Evolutionary conservation across 1,140 invertebrate genomes (phyloP), one percentile per base, ranked within the genome.

Genomic region (Drosophila melanica): DNA sequence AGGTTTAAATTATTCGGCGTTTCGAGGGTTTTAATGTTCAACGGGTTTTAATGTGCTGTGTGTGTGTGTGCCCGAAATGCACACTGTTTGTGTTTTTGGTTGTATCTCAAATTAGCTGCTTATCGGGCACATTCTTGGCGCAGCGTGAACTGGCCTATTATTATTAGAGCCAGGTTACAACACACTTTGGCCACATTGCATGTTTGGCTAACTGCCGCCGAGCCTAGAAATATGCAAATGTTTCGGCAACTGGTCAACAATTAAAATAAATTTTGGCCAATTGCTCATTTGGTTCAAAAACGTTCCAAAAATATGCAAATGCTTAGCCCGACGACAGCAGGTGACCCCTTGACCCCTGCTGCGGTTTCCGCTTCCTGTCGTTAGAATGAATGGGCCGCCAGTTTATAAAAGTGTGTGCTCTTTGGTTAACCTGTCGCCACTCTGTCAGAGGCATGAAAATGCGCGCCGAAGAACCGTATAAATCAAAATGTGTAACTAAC

Each of bases 201-300:
- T 76, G 74, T 89, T 62, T 14, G 48, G 41, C 8, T 16, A 16
- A 16, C 30, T 35, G 33, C 5, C 27, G 20, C 18, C 14, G 27
- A 45, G 35, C 20, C 42, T 35, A 10, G 27, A 55, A 72, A 77
- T 85, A 75, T 77, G 76, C 81, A 81, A 86, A 85, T 86, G 75
- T 18, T 37, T 62, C 18, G n/a, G n/a, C n/a, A 42, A 4, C 35
- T 44, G 45, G 59, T 30, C 53, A 63, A 74, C 84, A 89, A 89
- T 89, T 89, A 89, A 89, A 87, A 77, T 77, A 78, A 80, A 89
- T 84, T 82, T 89, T 89, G 84, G 84, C 84, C 84, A 89, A 89
- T 89, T 89, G 84, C 84, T 87, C 84, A 77, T 84, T 80, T 84
- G 66, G 84, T 79, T 84, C 76, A 79, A 84, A 79, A 85, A 85